Evolutionary conservation across 2,797 vertebrate species (phyloP).

Genomic region (Artibeus lituratus): DNA sequence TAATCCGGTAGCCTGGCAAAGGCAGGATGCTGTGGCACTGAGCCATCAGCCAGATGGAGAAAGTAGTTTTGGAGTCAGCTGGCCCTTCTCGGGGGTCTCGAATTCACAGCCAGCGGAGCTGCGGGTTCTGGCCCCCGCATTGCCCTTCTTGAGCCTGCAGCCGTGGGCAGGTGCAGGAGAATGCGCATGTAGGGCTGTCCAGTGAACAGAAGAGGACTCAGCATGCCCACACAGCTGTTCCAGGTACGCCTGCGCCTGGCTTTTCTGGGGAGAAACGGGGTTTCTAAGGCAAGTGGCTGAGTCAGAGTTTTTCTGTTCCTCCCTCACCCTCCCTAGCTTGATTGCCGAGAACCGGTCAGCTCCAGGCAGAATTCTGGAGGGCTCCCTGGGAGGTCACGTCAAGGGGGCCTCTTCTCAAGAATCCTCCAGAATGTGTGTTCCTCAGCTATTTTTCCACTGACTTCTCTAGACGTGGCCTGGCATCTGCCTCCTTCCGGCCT

Average conservation of each 20-base stretch:
- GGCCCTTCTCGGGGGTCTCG: not conserved
- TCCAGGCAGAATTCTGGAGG: not conserved
- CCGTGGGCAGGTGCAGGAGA: not conserved
- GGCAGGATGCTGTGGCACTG: not conserved
- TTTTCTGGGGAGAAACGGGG: not conserved
- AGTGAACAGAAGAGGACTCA: accelerated
- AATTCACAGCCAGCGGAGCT: not conserved
- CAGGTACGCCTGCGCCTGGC: not conserved
- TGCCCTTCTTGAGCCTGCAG: not conserved
- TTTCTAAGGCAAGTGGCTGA: not conserved
- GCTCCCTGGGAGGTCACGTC: not conserved
- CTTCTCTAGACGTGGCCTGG: not conserved
- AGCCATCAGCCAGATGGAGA: not conserved
- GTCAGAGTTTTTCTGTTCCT: not conserved
- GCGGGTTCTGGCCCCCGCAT: not conserved
- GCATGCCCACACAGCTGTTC: accelerated
- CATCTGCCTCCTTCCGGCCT: not conserved
- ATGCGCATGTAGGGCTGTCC: accelerated
- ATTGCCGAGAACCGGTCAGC: not conserved
- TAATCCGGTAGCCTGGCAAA: not conserved
- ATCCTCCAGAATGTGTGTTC: not conserved
- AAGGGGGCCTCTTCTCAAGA: not conserved
- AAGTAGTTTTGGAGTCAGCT: not conserved
- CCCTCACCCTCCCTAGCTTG: not conserved
- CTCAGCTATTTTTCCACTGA: not conserved